Conservation (phyloP, 2,113 vertebrate genomes). For the Acrocephalus kingi region DNA sequence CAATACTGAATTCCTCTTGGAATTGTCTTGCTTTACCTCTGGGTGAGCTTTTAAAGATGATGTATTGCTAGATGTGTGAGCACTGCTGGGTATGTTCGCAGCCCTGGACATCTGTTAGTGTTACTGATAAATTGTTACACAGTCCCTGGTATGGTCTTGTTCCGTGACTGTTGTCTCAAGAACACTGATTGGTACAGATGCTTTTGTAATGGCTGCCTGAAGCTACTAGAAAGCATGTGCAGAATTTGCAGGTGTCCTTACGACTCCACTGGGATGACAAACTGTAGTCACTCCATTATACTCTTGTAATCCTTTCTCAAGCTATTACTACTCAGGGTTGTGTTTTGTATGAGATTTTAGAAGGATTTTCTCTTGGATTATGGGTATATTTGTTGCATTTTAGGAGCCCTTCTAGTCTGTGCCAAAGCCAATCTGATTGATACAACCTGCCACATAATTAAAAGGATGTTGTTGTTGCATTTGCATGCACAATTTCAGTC, state of each 20-base stretch:
- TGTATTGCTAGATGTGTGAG: neutral
- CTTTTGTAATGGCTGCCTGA: neutral
- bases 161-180: neutral
- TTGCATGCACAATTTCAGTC: neutral
- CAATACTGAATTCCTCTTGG: neutral
- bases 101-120: fast-evolving
- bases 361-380: neutral
- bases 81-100: neutral
- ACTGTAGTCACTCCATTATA: neutral
- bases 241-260: neutral
- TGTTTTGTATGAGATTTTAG: neutral
- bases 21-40: neutral
- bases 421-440: neutral
- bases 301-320: neutral
- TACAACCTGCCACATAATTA: neutral
- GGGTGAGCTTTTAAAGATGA: neutral
- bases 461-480: neutral
- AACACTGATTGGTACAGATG: neutral
- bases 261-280: neutral
- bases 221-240: neutral
- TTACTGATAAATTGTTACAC: neutral
- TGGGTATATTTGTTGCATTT: neutral
- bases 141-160: neutral
- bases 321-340: neutral
- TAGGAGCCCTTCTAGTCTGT: neutral